Conservation (phyloP, 2,113 vertebrate genomes). For the Microtus ochrogaster region DNA sequence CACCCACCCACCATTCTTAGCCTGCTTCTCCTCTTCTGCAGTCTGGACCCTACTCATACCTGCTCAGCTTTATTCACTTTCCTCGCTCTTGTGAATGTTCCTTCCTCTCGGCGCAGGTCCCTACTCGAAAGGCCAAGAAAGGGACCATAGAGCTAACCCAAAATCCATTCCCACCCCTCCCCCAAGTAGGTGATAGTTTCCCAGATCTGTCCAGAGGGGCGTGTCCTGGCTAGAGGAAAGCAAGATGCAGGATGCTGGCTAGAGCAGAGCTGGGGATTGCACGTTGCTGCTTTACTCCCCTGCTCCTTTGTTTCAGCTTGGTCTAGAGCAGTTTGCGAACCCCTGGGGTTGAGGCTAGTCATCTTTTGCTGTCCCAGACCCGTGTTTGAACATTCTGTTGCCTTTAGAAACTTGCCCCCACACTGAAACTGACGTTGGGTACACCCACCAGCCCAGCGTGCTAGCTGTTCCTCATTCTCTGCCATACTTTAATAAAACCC, state of each 20-base stretch:
- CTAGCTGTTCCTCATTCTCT: accelerated
- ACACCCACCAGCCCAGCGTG: neutral
- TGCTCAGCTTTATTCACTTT: neutral
- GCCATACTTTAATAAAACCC: neutral
- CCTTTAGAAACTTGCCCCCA: neutral
- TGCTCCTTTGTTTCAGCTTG: neutral
- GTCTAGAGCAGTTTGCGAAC: neutral
- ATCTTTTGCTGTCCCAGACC: neutral
- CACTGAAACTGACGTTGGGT: neutral
- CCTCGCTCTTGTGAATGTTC: neutral
- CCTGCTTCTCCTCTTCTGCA: neutral
- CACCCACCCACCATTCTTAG: neutral
- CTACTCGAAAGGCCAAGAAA: neutral
- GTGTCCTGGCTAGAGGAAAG: conserved; percentile 46
- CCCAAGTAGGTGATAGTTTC: neutral
- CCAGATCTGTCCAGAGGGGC: conserved; percentile 53
- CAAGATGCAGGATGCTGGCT: neutral
- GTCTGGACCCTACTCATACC: neutral
- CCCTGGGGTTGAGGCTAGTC: neutral
- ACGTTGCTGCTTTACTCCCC: neutral
- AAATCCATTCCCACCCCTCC: neutral
- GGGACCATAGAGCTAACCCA: neutral
- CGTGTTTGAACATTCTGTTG: too few relatives aligned
- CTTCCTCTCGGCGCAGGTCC: neutral
- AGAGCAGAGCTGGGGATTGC: neutral